These are phyloP conservation scores for Temnothorax rugatulus DNA, from an alignment of 2,888 invertebrate genomes.

Conservation along the genomic window DNA sequence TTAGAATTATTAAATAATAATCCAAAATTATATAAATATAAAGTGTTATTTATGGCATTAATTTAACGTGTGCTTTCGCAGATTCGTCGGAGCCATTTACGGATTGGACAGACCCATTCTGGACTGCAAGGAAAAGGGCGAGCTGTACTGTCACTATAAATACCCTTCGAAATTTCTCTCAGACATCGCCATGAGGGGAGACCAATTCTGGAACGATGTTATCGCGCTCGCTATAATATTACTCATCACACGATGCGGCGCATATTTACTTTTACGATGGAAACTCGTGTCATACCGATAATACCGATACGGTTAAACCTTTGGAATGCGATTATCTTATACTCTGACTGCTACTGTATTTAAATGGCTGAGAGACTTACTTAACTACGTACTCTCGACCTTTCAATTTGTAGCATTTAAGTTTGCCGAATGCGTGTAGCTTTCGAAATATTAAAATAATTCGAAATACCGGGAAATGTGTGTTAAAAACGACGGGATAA, in stretches of 20 bases:
- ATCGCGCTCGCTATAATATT: slow-evolving; percentile 91
- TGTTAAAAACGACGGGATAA: neutral
- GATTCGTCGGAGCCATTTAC: slow-evolving; percentile 93
- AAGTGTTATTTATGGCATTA: neutral
- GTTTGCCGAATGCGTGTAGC: neutral
- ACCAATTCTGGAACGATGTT: slow-evolving; percentile 95
- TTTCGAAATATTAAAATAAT: neutral
- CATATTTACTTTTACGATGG: slow-evolving; percentile 92
- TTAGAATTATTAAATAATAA: neutral
- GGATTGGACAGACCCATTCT: slow-evolving; percentile 92
- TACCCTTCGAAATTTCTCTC: slow-evolving; percentile 93
- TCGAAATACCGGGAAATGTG: neutral
- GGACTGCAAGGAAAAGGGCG: slow-evolving; percentile 92
- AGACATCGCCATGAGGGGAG: slow-evolving; percentile 93
- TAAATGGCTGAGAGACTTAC: neutral
- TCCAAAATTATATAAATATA: slow-evolving; percentile 5
- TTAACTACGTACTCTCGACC: neutral
- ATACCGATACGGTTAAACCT: slow-evolving; percentile 48
- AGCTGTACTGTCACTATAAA: slow-evolving; percentile 93
- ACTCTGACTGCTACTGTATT: neutral
- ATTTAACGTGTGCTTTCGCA: slow-evolving; percentile 57
- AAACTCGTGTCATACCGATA: slow-evolving; percentile 91
- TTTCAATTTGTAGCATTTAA: neutral
- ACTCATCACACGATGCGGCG: slow-evolving; percentile 89
- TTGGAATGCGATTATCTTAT: neutral